Conservation (phyloP, 1,140 invertebrate genomes). For the Danaus melanippus region DNA sequence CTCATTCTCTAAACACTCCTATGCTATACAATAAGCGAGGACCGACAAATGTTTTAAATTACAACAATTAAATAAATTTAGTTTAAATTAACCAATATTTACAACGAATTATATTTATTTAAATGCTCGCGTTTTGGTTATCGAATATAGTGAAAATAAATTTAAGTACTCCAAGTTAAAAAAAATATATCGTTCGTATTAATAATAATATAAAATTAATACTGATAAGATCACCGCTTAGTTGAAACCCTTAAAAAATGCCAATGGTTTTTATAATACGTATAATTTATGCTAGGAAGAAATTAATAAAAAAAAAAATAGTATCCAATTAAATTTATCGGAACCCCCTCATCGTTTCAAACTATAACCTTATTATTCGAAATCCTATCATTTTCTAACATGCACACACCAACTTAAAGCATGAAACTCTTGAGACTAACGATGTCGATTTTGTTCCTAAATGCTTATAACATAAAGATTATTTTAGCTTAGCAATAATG, state of each 20-base stretch:
- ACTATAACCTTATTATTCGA: slow-evolving; percentile 6
- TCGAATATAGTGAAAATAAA: no score
- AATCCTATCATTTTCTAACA: slow-evolving; percentile 25
- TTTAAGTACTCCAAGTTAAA: no score
- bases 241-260: slow-evolving; percentile 9
- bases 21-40: slow-evolving; percentile 19
- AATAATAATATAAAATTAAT: slow-evolving; percentile 18
- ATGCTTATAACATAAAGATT: slow-evolving; percentile 47
- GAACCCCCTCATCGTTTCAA: slow-evolving; percentile 20
- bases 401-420: slow-evolving; percentile 62
- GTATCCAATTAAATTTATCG: slow-evolving; percentile 20
- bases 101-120: no score
- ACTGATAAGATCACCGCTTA: slow-evolving; percentile 15
- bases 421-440: slow-evolving; percentile 58
- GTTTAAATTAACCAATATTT: not conserved
- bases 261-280: slow-evolving; percentile 7
- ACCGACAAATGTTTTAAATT: slow-evolving; percentile 17
- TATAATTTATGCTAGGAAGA: no score
- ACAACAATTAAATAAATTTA: not conserved
- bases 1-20: slow-evolving; percentile 7
- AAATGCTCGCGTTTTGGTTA: no score
- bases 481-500: slow-evolving; percentile 49
- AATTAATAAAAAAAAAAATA: not conserved
- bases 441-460: slow-evolving; percentile 65
- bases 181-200: not conserved